Conservation (phyloP, 2,113 vertebrate genomes). For the Conger conger region DNA sequence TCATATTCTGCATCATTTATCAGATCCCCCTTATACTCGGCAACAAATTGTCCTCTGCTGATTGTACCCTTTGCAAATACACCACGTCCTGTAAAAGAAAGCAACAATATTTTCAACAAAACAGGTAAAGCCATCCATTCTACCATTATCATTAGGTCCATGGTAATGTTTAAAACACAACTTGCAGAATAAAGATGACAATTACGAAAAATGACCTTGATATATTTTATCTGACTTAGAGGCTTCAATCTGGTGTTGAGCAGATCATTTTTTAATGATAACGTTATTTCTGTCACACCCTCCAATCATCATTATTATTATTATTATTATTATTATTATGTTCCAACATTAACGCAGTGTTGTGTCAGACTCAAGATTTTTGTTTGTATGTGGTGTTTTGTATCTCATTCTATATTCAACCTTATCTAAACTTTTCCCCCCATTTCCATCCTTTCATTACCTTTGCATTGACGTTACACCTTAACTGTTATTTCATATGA, state of each 20-base stretch:
- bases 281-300: too few species aligned
- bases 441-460: too few species aligned
- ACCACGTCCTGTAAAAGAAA: conserved; percentile 6
- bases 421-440: too few species aligned
- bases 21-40: conserved; percentile 27
- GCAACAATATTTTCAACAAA: conserved; percentile 15
- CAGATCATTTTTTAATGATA: too few species aligned
- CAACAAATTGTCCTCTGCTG: conserved; percentile 42
- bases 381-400: too few species aligned
- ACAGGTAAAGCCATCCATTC: background rate
- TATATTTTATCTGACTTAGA: background rate
- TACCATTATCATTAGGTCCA: background rate
- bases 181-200: conserved; percentile 19
- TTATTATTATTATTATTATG: too few species aligned
- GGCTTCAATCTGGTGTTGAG: conserved; percentile 1
- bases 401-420: too few species aligned
- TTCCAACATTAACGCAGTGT: too few species aligned
- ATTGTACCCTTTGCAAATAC: conserved; percentile 30
- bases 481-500: too few species aligned
- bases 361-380: too few species aligned
- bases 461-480: too few species aligned
- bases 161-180: background rate
- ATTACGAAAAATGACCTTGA: background rate
- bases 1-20: conserved; percentile 27
- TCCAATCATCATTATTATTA: too few species aligned